A percentile compares a stretch with the other conserved stretches of the same genome.
Conservation (phyloP, 2,113 vertebrate genomes). For the Cynocephalus volans region DNA sequence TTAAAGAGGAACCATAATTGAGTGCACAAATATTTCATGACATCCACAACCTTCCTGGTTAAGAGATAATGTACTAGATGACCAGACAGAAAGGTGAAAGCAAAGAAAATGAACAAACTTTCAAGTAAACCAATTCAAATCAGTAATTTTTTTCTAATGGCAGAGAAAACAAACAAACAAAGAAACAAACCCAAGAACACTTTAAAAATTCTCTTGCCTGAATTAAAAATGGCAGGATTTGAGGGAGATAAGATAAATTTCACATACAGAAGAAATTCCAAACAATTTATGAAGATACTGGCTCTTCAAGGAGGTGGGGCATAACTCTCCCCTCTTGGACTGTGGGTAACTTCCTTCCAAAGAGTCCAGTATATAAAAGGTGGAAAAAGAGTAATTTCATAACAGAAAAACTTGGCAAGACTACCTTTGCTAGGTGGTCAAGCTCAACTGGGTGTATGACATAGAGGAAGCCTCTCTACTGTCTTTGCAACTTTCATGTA, state of each 20-base stretch:
- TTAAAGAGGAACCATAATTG: background rate
- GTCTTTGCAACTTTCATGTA: background rate
- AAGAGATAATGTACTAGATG: background rate
- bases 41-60: background rate
- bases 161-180: background rate
- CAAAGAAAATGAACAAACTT: background rate
- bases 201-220: slow-evolving; percentile 30
- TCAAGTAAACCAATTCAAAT: background rate
- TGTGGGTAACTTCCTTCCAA: background rate
- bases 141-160: background rate
- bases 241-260: background rate
- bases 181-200: background rate
- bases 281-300: too few species aligned
- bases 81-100: background rate
- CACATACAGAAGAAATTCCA: background rate
- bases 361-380: background rate
- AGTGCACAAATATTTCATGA: background rate
- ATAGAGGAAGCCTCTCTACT: background rate
- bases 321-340: background rate
- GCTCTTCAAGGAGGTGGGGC: background rate
- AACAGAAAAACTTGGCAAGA: background rate
- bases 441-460: too few species aligned
- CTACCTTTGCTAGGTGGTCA: background rate
- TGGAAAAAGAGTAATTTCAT: background rate
- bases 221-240: background rate